These are phyloP conservation scores for silkworm (Bombyx mori) DNA, from an alignment of 1,140 invertebrate species.

Conservation along the genomic window DNA sequence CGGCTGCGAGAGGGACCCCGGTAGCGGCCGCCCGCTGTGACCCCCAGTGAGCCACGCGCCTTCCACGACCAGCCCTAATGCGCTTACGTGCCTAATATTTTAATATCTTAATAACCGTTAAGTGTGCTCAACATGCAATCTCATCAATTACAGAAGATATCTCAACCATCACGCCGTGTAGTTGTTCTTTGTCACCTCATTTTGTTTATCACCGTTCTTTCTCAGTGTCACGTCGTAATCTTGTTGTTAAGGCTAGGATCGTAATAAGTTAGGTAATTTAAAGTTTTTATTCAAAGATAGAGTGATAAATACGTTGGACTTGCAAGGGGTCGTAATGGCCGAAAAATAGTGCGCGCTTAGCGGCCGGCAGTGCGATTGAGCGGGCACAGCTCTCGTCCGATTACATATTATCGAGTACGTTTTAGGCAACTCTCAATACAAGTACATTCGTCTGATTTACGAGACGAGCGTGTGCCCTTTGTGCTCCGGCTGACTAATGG, in stretches of 20 bases:
- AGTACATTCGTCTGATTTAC: slow-evolving; percentile 67
- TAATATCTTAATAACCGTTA: slow-evolving; percentile 68
- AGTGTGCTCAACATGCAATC: slow-evolving; percentile 36
- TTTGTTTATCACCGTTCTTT: not conserved
- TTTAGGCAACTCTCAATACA: slow-evolving; percentile 61
- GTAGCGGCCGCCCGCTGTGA: slow-evolving; percentile 57
- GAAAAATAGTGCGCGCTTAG: slow-evolving; percentile 31
- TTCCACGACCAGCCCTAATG: slow-evolving; percentile 19
- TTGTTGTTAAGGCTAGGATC: no score
- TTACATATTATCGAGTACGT: slow-evolving; percentile 46
- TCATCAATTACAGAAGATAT: slow-evolving; percentile 29
- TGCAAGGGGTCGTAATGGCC: slow-evolving; percentile 46
- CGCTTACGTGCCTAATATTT: slow-evolving; percentile 40
- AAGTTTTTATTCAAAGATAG: no score
- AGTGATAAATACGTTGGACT: no score
- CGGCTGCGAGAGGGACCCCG: slow-evolving; percentile 22
- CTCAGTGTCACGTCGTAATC: not conserved
- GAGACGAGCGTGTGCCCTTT: slow-evolving; percentile 69
- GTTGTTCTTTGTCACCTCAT: not conserved
- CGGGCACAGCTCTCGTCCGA: slow-evolving; percentile 22
- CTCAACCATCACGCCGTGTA: not conserved
- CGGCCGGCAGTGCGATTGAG: slow-evolving; percentile 12
- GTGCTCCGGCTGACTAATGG: slow-evolving; percentile 67
- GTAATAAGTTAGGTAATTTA: no score
- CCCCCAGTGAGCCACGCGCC: slow-evolving; percentile 38